A percentile compares a stretch with the other conserved stretches of the same genome.
Conservation (phyloP, 2,888 invertebrate species). For the Hypomecis punctinalis region DNA sequence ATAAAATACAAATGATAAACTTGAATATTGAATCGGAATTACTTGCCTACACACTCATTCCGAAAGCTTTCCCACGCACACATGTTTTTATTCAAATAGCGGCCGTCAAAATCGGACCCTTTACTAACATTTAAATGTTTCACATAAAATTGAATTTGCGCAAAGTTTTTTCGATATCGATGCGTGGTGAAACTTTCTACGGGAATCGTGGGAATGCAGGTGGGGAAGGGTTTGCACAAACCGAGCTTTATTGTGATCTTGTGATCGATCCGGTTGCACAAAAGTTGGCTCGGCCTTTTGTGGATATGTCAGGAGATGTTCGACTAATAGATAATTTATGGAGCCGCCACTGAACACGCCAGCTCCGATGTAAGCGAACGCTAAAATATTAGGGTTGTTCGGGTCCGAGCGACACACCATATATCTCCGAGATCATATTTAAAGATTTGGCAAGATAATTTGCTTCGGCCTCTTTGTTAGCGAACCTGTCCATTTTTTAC, state of each 20-base stretch:
- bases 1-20: background rate
- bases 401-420: constrained; percentile 59
- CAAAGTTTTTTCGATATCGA: constrained; percentile 68
- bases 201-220: constrained; percentile 82
- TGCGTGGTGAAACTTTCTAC: constrained; percentile 76
- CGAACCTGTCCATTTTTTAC: constrained; percentile 33
- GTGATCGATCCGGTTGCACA: constrained; percentile 74
- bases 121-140: constrained; percentile 77
- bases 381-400: constrained; percentile 81
- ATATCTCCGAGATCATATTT: constrained; percentile 60
- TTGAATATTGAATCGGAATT: too few relatives aligned
- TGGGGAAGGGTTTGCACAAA: constrained; percentile 76
- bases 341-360: constrained; percentile 68
- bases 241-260: constrained; percentile 59
- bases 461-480: constrained; percentile 59
- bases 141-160: constrained; percentile 78
- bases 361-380: constrained; percentile 58
- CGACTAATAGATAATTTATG: constrained; percentile 83
- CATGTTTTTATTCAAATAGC: constrained; percentile 61
- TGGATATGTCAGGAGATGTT: constrained; percentile 79
- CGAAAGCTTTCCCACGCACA: constrained; percentile 71
- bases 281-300: constrained; percentile 78
- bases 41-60: constrained; percentile 42
- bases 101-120: constrained; percentile 64
- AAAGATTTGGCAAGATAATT: constrained; percentile 71